Percentiles rank a stretch among this genome's conserved stretches.
phyloP scores from a whole-genome alignment of 1,140 invertebrate genomes.

The Cepaea nemoralis region DNA sequence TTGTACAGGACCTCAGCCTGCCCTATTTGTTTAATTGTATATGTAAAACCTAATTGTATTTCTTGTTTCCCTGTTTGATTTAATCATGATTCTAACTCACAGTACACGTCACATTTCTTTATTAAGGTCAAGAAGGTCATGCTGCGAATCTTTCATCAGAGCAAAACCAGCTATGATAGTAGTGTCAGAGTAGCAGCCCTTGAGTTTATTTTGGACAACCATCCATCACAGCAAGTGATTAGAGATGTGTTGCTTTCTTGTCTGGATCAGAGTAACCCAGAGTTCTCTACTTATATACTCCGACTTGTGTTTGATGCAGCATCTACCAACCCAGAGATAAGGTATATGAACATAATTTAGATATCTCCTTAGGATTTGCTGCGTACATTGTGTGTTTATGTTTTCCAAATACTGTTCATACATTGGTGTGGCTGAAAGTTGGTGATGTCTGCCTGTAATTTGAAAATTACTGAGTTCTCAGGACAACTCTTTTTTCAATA shows the following conservation, averaged over 20 bases:
- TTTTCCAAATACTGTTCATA: too few relatives aligned
- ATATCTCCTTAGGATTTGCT: too few relatives aligned
- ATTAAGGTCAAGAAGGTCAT: slow-evolving; percentile 59
- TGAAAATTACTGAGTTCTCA: too few relatives aligned
- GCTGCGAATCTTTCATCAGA: slow-evolving; percentile 66
- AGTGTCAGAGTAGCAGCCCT: slow-evolving; percentile 63
- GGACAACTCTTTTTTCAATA: too few relatives aligned
- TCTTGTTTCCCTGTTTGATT: too few relatives aligned
- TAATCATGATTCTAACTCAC: too few relatives aligned
- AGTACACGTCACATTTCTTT: not conserved
- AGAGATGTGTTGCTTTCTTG: slow-evolving; percentile 57
- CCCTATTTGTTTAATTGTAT: too few relatives aligned
- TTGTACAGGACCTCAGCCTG: not conserved
- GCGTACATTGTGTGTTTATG: too few relatives aligned
- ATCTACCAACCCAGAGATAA: slow-evolving; percentile 50
- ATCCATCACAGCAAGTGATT: slow-evolving; percentile 50
- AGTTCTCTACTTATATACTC: slow-evolving; percentile 63
- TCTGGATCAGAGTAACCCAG: slow-evolving; percentile 56
- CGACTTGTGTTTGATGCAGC: slow-evolving; percentile 58
- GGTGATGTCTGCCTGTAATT: too few relatives aligned
- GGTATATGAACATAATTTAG: too few relatives aligned
- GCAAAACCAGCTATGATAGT: slow-evolving; percentile 60
- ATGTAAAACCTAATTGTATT: too few relatives aligned
- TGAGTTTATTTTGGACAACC: slow-evolving; percentile 55
- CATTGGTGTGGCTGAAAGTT: too few relatives aligned